Base-by-base conservation (phyloP, 2,888 invertebrate genomes). In the Miltochrista miniata region DNA sequence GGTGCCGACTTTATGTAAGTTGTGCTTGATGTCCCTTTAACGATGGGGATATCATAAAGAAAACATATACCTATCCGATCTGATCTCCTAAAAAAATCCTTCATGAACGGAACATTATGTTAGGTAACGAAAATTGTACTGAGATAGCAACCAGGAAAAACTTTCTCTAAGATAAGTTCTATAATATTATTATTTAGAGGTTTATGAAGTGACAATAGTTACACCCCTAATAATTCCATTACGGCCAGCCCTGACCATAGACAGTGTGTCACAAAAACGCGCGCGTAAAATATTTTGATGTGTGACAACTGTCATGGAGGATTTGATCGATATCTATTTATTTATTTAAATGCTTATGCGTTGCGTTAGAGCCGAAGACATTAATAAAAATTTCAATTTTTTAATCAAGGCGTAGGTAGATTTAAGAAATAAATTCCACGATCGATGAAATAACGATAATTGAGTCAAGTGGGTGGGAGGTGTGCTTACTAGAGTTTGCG, bases 201-300 rank as follows among this genome's bases (percentile, higher is more conserved):
- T 29, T 1, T 5, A 30, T 15, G 8, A 24, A 33, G 33, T 39
- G 24, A 44, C 30, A 10, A 29, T 7, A 14, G 39, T 2, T 5
- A 40, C 47, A 54, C 38, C 60, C 61, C 49, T 64, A 53, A 37
- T 47, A 58, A 54, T 49, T 56, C 50, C 35, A 59, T 53, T 50
- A 54, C 35, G 30, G 64, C 34, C 82, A 86, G 52, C 87, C 88
- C 88, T 88, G 64, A 50, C 54, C 64, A 68, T 76, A 77, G 76
- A 79, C 63, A 55, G 57, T 54, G 61, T 71, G 68, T 74, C 69
- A 80, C 68, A 70, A 80, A 83, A 85, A 85, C 84, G 83, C 84
- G 82, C 85, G 82, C 84, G 85, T 85, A 85, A 89, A 89, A 89
- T 88, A 89, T 90, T 88, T 89, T 86, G 85, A 86, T 83, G 81